Base-by-base conservation (phyloP, 2,888 invertebrate genomes). In the Meliscaeva auricollis region DNA sequence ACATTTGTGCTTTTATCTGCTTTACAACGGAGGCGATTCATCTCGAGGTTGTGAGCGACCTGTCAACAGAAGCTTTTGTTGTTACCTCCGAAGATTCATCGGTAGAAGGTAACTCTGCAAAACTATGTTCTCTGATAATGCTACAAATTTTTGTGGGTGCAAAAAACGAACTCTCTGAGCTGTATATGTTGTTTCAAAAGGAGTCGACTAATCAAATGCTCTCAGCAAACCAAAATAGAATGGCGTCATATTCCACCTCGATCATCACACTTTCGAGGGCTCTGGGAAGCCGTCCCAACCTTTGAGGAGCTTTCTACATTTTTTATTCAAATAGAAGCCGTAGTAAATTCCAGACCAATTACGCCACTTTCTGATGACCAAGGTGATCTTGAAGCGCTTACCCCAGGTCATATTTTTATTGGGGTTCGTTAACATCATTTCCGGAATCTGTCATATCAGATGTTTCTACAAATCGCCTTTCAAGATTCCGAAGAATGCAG, bases 51-150 rank as follows among this genome's bases (percentile, higher is more conserved):
- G 79, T 66, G 0, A 26, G 41, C 0, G 72, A 74, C 13, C 30
- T 87, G 3, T 66, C 81, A 1, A 30, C 68, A 0, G 64, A 68
- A 13, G 75, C 66, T 9, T 38, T 38, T 13, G 1, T 38, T 9
- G 38, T 0, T 46, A 74, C 1, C 50, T 79, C 5, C 46, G 35
- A 48, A 35, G 79, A 35, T 81, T 87, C 22, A 52, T 69, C 2
- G 41, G 52, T 5, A 46, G 77, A 35, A 35, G 80, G 17, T 77
- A 73, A 9, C 0, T 62, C 0, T 74, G 70, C 48, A 15, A 35
- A 13, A 76, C 54, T 11, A 54, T 79, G 0, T 82, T 69, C 44
- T 72, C 56, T 70, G 78, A 82, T 26, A 82, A 78, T 38, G 87
- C 60, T 0, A 81, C 78, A 2, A 73, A 76, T 17, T 83, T n/a